Base-by-base conservation (phyloP, 2,888 invertebrate species). In the Bugula neritina region DNA sequence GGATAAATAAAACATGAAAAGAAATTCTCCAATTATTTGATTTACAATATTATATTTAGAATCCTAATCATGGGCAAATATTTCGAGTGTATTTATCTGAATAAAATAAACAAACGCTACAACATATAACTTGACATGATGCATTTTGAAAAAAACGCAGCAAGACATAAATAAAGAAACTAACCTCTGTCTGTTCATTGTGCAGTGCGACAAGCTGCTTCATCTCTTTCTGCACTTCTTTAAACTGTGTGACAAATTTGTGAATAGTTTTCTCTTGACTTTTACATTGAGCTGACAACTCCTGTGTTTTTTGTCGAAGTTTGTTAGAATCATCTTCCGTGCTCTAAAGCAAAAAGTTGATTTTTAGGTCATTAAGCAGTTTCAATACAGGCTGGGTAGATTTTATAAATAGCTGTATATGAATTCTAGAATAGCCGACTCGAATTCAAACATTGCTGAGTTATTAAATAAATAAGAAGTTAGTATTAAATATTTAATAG, bases 211-310 rank as follows among this genome's bases (percentile, higher is more conserved):
- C 63, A 10, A 63, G 31, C 34, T 63, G 25, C n/a, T 34, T 63
- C 63, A 63, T 63, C 31, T 63, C 63, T 10, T 27, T 3, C 31
- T 63, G 63, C 31, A 63, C 63, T 27, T 63, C 63, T 27, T 63
- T 63, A 27, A 63, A 63, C 63, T 63, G 63, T 29, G 29, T 31
- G 10, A 63, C 63, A 31, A 63, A 63, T 27, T 63, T 63, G 63
- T 34, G 27, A 29, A 63, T 63, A 13, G 63, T 63, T 27, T 63
- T 63, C 34, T 63, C 29, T 63, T 63, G 63, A 31, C 2, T 34
- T 31, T 27, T 63, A 31, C 63, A 63, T 13, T 31, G 63, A 63
- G 63, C 27, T 2, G 29, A 29, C 31, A 63, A 63, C 31, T 63
- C 63, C 31, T 63, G 25, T 13, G 10, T 63, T 13, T 13, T 31